Conservation (phyloP, 2,888 invertebrate genomes). For the Apamea epomidion region DNA sequence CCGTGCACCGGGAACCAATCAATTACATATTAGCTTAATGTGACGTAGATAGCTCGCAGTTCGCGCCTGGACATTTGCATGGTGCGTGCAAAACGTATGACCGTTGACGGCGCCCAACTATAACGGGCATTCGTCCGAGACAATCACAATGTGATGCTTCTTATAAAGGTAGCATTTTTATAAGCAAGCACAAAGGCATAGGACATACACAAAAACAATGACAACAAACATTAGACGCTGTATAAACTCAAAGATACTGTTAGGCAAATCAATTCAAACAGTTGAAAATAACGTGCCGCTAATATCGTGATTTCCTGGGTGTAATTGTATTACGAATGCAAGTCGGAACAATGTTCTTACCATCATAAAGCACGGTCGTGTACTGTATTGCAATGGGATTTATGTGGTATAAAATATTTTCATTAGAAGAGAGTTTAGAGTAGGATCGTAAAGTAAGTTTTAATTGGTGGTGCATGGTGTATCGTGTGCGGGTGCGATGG, state of each 20-base stretch:
- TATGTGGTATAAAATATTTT: conserved; percentile 77
- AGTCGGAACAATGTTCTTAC: conserved; percentile 70
- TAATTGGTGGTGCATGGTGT: conserved; percentile 83
- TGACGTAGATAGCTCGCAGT: conserved; percentile 83
- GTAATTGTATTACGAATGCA: conserved; percentile 69
- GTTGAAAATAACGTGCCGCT: conserved; percentile 64
- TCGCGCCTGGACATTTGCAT: conserved; percentile 82
- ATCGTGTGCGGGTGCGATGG: conserved; percentile 69
- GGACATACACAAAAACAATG: conserved; percentile 15
- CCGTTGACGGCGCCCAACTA: conserved; percentile 73
- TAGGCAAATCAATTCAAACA: conserved; percentile 60
- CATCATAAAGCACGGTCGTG: conserved; percentile 74
- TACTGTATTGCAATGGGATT: conserved; percentile 74
- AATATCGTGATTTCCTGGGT: conserved; percentile 69
- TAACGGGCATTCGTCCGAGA: conserved; percentile 77
- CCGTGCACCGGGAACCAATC: conserved; percentile 86
- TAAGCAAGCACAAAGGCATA: background rate
- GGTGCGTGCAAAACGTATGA: conserved; percentile 76
- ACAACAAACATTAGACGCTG: conserved; percentile 37
- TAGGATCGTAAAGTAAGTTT: conserved; percentile 81
- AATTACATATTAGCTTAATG: conserved; percentile 90
- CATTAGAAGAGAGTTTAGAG: conserved; percentile 77
- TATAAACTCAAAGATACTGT: conserved; percentile 53
- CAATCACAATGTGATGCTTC: conserved; percentile 80
- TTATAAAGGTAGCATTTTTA: conserved; percentile 69